Evolutionary conservation across 2,888 invertebrate species (phyloP).

Genomic region (Ormyrus nitidulus): DNA sequence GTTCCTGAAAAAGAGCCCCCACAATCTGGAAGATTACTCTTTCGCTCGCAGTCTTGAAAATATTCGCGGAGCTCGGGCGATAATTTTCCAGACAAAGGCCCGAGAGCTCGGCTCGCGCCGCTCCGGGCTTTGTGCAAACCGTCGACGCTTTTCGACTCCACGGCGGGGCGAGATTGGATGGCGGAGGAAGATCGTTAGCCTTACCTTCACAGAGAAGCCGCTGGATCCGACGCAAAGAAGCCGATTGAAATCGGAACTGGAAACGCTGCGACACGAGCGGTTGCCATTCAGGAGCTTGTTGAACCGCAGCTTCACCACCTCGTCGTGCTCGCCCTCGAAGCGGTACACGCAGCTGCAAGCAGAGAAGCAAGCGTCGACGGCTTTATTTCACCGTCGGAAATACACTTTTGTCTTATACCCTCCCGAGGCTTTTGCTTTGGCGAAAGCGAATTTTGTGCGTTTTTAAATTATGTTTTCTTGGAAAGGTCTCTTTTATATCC

Average conservation of each 20-base stretch:
- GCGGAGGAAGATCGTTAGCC: neutral
- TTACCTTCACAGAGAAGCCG: constrained; percentile 72
- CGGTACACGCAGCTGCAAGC: constrained; percentile 87
- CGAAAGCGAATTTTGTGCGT: no score
- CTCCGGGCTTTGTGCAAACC: constrained; percentile 16
- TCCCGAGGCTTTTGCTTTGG: no score
- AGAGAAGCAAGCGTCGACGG: neutral
- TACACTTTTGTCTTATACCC: no score
- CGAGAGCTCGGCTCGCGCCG: neutral
- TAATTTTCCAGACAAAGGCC: constrained; percentile 17
- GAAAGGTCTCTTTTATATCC: no score
- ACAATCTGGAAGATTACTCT: no score
- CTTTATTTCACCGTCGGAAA: no score
- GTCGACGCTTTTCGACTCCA: neutral
- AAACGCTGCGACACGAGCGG: constrained; percentile 72
- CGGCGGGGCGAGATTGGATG: neutral
- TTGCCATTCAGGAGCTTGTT: constrained; percentile 81
- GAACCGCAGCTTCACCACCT: constrained; percentile 86
- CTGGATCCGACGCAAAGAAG: constrained; percentile 71
- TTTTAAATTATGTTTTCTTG: no score
- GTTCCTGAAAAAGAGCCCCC: no score
- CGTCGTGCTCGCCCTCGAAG: constrained; percentile 90
- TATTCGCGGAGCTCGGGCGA: neutral
- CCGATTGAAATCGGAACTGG: constrained; percentile 71
- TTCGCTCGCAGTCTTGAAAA: no score